phyloP scores from a whole-genome alignment of 2,888 invertebrate genomes.

The Chymomyza amoena region DNA sequence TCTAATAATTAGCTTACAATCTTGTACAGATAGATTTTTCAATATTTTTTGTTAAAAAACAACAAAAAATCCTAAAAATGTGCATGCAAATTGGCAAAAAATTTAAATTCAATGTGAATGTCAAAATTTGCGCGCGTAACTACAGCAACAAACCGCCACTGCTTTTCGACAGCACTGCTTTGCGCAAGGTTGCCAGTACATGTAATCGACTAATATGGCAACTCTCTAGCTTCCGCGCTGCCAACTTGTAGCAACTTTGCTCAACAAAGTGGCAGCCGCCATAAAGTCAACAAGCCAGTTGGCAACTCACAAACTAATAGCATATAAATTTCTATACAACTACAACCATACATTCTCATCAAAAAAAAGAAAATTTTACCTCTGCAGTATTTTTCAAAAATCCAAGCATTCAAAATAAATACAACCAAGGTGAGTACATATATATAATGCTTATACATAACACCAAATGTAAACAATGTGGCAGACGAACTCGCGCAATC shows the following conservation, averaged over 20 bases:
- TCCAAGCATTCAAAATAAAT: not conserved
- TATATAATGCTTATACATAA: not conserved
- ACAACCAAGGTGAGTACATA: constrained; percentile 41
- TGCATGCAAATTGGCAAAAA: too few species aligned
- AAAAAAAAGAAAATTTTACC: constrained; percentile 25
- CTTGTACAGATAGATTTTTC: too few species aligned
- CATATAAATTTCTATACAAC: constrained; percentile 27
- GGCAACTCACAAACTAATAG: constrained; percentile 12
- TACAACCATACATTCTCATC: constrained; percentile 32
- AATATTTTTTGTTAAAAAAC: too few species aligned
- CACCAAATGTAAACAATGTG: constrained; percentile 42
- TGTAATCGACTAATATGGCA: too few species aligned
- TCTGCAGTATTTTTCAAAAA: not conserved
- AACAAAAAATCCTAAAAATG: not conserved
- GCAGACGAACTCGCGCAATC: constrained; percentile 54
- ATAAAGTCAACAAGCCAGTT: not conserved
- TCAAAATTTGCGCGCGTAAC: constrained; percentile 24
- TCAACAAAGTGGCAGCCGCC: not conserved
- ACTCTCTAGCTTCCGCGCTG: not conserved
- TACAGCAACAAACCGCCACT: not conserved
- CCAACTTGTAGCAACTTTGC: not conserved
- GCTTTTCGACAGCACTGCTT: constrained; percentile 8
- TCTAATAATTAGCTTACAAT: too few species aligned
- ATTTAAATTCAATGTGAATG: not conserved
- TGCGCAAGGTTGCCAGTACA: not conserved